These are phyloP conservation scores for Cariama cristata DNA, from an alignment of 2,113 vertebrate genomes.

Conservation along the genomic window DNA sequence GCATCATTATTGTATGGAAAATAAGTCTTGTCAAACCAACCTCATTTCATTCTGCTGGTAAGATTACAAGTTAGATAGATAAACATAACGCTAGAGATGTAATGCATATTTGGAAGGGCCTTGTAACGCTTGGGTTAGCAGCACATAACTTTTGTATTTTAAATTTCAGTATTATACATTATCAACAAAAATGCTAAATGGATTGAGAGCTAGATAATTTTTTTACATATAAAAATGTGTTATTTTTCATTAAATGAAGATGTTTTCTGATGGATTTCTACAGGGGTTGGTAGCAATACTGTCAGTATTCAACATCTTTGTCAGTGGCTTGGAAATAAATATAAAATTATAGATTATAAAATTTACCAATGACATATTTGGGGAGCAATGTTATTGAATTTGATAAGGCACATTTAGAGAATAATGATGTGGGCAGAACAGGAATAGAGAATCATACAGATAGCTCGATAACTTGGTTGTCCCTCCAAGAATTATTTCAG, in stretches of 20 bases:
- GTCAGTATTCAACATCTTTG: neutral
- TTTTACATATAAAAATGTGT: neutral
- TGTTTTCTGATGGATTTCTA: neutral
- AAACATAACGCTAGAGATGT: neutral
- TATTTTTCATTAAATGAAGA: neutral
- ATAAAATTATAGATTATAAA: neutral
- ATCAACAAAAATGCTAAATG: constrained; percentile 1
- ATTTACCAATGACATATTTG: neutral
- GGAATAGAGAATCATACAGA: neutral
- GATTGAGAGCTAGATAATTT: neutral
- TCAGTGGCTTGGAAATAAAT: constrained; percentile 1
- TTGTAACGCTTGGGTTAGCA: neutral
- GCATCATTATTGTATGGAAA: neutral
- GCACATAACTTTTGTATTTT: neutral
- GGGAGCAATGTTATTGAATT: neutral
- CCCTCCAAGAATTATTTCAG: neutral
- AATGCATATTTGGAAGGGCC: neutral
- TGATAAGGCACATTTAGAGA: neutral
- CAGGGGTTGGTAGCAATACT: neutral
- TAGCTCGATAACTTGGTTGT: neutral
- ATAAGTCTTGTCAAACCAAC: neutral
- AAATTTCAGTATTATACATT: neutral
- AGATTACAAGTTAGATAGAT: neutral
- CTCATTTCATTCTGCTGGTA: neutral
- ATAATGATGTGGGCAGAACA: neutral